Evolutionary conservation across 1,140 invertebrate genomes (phyloP), one percentile per base, ranked within the genome.

Genomic region (Microplitis mediator): DNA sequence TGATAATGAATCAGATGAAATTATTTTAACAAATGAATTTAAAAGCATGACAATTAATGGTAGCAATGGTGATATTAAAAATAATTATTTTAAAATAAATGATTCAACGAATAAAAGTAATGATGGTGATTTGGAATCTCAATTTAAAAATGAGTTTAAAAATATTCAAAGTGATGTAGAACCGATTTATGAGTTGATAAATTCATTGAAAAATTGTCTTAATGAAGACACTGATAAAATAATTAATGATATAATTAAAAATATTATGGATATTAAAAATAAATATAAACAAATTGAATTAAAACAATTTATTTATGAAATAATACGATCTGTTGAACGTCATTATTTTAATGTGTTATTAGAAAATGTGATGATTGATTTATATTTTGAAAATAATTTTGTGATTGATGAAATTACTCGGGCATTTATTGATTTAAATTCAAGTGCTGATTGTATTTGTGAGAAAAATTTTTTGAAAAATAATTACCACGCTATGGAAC

Each of bases 371-470:
- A 69, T 80, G 0, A 54, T 64, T 8, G 75, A 84, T n/a, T 31
- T 81, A 14, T 73, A 85, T 13, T 31, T 60, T 2, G 62, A 63
- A 14, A 80, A 72, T 13, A 70, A 75, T 35, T 69, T 63, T 16
- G 70, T 84, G 13, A 34, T 81, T 4, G 75, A 81, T 4, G 74
- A 82, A 66, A 64, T 85, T 8, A 70, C 69, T 0, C 77, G 78
- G 35, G 76, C 82, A 16, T 87, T 85, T 54, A 31, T 85, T 4
- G 80, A 84, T 54, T 54, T 83, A 2, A 86, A 86, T 71, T 35
- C 62, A 5, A 74, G 63, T 4, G 66, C 62, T 11, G 79, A 79
- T 58, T 84, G 84, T 69, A 69, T 63, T n/a, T 87, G 86, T 64
- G 77, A 79, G 60, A 77, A 70, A 69, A 23, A 23, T 1, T 23